Evolutionary conservation across 1,140 invertebrate species (phyloP).

Genomic region (Asobara japonica): DNA sequence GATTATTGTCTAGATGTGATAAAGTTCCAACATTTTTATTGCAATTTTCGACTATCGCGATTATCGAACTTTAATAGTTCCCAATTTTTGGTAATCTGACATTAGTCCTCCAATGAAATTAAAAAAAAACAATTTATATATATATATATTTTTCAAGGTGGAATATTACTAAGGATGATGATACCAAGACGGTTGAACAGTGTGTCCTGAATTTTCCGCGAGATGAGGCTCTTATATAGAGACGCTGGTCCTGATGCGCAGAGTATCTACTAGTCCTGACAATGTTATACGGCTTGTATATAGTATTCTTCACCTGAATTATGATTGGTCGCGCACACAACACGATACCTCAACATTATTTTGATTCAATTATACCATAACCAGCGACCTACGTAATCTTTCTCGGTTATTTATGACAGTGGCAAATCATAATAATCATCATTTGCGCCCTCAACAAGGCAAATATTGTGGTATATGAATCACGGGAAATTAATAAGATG

Average conservation of each 20-base stretch:
- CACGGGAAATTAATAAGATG: background rate
- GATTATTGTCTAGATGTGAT: too few species aligned
- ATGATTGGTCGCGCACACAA: constrained; percentile 58
- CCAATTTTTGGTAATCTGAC: too few species aligned
- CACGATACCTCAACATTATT: constrained; percentile 60
- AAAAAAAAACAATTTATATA: too few species aligned
- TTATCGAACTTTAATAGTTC: too few species aligned
- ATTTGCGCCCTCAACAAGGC: background rate
- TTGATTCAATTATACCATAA: constrained; percentile 58
- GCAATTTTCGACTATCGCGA: too few species aligned
- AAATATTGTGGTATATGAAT: background rate
- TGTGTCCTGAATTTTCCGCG: constrained; percentile 42
- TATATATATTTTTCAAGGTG: too few species aligned
- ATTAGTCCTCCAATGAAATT: too few species aligned
- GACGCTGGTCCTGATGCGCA: constrained; percentile 8
- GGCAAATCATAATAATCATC: constrained; percentile 51
- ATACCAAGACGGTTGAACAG: constrained; percentile 6
- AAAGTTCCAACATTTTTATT: too few species aligned
- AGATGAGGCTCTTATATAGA: constrained; percentile 51
- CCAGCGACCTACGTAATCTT: constrained; percentile 53
- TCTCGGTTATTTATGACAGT: constrained; percentile 52
- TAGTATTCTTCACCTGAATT: constrained; percentile 56
- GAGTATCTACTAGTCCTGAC: constrained; percentile 50
- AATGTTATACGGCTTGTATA: constrained; percentile 44
- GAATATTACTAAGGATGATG: background rate